A percentile compares a stretch with the other conserved stretches of the same genome.
Conservation (phyloP, 2,797 vertebrate species). For the Benthosema pterotum region DNA sequence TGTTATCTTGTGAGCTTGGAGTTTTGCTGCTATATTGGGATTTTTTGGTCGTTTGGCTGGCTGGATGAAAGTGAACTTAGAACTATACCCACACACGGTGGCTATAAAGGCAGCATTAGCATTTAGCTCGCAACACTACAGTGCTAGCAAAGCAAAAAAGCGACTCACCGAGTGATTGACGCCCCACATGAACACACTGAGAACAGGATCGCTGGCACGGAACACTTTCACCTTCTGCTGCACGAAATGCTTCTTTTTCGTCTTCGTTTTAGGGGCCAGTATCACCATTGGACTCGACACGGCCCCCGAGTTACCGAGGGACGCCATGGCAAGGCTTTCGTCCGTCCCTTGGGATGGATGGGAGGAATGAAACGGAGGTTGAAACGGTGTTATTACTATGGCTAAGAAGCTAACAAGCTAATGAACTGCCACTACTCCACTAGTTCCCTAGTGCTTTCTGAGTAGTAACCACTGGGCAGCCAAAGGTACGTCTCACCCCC, state of each 20-base stretch:
- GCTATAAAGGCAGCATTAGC: constrained; percentile 22
- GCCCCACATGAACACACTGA: constrained; percentile 94
- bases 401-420: constrained; percentile 27
- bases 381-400: no score
- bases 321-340: constrained; percentile 68
- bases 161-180: constrained; percentile 91
- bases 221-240: constrained; percentile 96
- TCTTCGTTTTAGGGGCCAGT: constrained; percentile 87
- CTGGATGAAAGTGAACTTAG: no score
- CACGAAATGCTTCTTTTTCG: constrained; percentile 95
- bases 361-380: no score
- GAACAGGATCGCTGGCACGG: constrained; percentile 88
- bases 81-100: no score
- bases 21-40: no score
- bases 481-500: background rate
- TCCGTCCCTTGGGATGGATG: constrained; percentile 5
- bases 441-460: constrained; percentile 26
- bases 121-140: background rate
- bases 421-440: constrained; percentile 1
- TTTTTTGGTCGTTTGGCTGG: no score
- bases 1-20: no score
- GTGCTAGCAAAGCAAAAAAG: constrained; percentile 3
- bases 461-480: background rate
- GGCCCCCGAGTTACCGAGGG: constrained; percentile 77
- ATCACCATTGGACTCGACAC: constrained; percentile 80